Evolutionary conservation across 2,888 invertebrate species (phyloP).

Genomic region (Chaitophorus viminalis): DNA sequence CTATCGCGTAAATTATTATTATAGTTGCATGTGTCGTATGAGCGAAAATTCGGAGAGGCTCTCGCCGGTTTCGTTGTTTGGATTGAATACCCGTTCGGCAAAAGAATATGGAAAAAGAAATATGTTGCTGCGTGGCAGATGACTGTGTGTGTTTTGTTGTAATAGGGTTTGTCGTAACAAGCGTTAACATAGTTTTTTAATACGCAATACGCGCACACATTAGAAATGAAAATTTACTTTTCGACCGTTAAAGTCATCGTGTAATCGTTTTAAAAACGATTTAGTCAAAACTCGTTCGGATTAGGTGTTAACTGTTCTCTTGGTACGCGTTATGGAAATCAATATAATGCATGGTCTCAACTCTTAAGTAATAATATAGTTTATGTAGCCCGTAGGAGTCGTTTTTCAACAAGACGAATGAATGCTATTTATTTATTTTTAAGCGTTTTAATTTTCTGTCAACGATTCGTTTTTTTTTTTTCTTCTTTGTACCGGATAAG

Average conservation of each 20-base stretch:
- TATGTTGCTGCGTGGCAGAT: background rate
- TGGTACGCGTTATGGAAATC: background rate
- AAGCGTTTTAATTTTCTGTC: background rate
- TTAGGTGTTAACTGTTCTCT: background rate
- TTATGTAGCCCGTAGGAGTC: background rate
- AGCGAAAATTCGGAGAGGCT: background rate
- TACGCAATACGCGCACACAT: background rate
- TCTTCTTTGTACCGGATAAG: background rate
- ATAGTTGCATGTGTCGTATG: background rate
- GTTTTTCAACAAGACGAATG: conserved; percentile 18
- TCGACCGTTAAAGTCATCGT: background rate
- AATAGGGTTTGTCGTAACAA: background rate
- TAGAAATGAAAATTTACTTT: conserved; percentile 12
- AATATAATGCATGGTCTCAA: background rate
- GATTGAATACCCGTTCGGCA: background rate
- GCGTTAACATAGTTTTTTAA: conserved; percentile 4
- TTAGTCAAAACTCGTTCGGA: conserved; percentile 20
- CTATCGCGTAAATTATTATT: background rate
- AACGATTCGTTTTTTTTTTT: background rate
- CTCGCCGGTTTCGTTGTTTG: background rate
- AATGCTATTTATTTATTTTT: background rate
- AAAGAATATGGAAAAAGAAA: no score
- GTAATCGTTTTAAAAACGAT: conserved; percentile 10
- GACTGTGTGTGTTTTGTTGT: background rate
- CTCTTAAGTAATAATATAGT: background rate